phyloP scores from a whole-genome alignment of 2,113 vertebrate genomes.

The Lanius ludovicianus region DNA sequence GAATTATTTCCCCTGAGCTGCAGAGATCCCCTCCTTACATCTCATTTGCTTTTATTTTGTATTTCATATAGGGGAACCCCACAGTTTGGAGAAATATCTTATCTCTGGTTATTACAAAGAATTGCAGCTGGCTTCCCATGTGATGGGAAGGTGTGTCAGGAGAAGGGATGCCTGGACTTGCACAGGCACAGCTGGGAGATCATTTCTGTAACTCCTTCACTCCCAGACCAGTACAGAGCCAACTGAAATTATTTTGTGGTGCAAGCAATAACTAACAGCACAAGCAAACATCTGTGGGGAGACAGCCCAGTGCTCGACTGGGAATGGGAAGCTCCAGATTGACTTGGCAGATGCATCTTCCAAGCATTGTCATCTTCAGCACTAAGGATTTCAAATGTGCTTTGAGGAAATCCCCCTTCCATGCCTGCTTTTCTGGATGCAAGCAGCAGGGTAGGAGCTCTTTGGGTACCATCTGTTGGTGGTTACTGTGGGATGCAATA shows the following conservation, averaged over 20 bases:
- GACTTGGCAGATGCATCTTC: rapidly evolving
- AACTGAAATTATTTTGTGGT: background rate
- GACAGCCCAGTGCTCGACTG: background rate
- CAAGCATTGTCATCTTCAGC: background rate
- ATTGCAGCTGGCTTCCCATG: background rate
- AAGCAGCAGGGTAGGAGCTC: background rate
- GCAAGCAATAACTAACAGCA: background rate
- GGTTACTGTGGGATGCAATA: background rate
- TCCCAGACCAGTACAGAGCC: background rate
- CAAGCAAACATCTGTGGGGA: background rate
- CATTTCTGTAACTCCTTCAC: background rate
- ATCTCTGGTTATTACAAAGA: background rate
- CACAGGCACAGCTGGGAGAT: background rate
- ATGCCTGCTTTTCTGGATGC: background rate
- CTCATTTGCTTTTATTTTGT: background rate
- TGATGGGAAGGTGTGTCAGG: background rate
- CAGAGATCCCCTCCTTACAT: background rate
- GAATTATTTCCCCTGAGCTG: background rate
- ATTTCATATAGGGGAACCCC: background rate
- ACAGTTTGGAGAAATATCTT: background rate
- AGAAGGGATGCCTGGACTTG: background rate
- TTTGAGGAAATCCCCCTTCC: background rate
- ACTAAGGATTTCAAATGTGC: background rate
- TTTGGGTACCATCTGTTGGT: background rate
- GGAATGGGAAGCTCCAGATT: background rate